Evolutionary conservation across 2,888 invertebrate species (phyloP), one percentile per base, ranked within the genome.

Genomic region (Drosophila mimetica): DNA sequence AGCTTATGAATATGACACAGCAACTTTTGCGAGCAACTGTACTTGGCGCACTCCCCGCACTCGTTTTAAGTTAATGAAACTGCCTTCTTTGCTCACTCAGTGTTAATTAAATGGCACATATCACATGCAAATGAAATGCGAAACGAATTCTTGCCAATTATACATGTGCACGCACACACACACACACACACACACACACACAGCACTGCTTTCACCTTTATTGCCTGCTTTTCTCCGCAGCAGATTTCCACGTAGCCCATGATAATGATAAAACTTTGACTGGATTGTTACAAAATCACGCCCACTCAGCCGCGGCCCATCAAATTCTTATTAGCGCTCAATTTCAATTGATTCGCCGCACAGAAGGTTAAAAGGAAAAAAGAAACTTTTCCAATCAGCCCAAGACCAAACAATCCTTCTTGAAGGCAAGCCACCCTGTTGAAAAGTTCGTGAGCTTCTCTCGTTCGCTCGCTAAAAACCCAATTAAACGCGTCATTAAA

Each of bases 401-500:
- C 61, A 50, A 34, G 16, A 11, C 44, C 28, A 44, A 69, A 69
- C 77, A 81, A 86, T 87, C 83, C 83, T 87, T 83, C 83, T 79
- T 52, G 47, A 18, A 16, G 44, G 28, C 34, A 46, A 14, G 16
- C 9, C 44, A 44, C 14, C 28, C 46, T 11, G 46, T 16, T 30
- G 7, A 11, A 36, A 58, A 50, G 37, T 51, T 41, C 16, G 42
- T 16, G 18, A 41, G 51, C 66, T 65, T 72, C 70, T 65, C 77
- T 64, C 54, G 66, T 60, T 39, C 39, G 67, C 81, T 71, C 75
- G 85, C 85, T 84, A 85, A 85, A 83, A 84, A 85, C 83, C 85
- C 86, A 84, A 84, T 84, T 84, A 84, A 85, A 84, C 84, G 84
- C 85, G 81, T 81, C 84, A 84, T 84, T 84, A 85, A 84, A 84